A percentile compares a stretch with the other conserved stretches of the same genome.
Conservation (phyloP, 1,140 invertebrate species). For the Amphibalanus amphitrite region DNA sequence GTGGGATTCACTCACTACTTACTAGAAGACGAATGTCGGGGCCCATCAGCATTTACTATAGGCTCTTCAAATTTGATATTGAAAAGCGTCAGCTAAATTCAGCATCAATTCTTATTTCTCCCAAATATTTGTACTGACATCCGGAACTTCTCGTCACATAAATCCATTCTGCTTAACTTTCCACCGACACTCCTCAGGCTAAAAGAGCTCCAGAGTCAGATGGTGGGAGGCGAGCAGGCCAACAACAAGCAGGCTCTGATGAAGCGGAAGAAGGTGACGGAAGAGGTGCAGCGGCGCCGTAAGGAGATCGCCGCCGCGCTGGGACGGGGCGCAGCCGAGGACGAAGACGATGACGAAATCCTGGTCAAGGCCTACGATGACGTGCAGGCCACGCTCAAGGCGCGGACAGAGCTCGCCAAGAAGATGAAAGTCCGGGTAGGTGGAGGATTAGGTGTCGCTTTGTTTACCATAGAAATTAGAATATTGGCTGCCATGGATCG, state of each 20-base stretch:
- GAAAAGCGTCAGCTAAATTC: no score
- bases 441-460: no score
- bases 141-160: no score
- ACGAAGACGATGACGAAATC: slow-evolving; percentile 48
- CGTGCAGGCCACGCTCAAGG: slow-evolving; percentile 55
- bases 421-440: slow-evolving; percentile 46
- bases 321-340: slow-evolving; percentile 44
- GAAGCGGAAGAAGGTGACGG: slow-evolving; percentile 33
- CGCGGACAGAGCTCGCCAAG: slow-evolving; percentile 48
- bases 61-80: no score
- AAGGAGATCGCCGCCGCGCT: slow-evolving; percentile 41
- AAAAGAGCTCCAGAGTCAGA: slow-evolving; percentile 46
- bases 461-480: no score
- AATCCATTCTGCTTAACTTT: no score
- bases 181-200: slow-evolving; percentile 29
- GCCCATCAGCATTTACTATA: no score
- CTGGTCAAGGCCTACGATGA: slow-evolving; percentile 48
- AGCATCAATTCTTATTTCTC: no score
- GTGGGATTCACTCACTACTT: no score
- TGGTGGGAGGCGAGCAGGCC: slow-evolving; percentile 62
- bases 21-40: no score
- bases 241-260: slow-evolving; percentile 42
- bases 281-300: slow-evolving; percentile 46
- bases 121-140: no score
- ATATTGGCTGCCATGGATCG: no score